Conservation (phyloP, 2,113 vertebrate genomes). For the Ceyx cyanopectus region DNA sequence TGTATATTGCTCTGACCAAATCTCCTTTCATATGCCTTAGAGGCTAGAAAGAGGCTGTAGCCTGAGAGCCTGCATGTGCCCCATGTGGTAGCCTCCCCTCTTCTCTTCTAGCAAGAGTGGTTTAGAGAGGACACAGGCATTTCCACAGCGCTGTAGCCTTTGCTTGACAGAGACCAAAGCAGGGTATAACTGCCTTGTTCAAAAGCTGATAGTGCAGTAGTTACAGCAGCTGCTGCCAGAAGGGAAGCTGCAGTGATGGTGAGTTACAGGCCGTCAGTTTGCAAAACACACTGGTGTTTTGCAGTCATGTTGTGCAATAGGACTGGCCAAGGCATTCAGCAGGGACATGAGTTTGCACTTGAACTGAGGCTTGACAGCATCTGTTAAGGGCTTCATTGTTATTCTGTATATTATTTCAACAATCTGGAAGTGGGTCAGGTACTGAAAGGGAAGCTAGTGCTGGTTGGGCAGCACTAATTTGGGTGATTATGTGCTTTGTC, state of each 20-base stretch:
- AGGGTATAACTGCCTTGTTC: neutral
- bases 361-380: neutral
- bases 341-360: neutral
- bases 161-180: neutral
- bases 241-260: neutral
- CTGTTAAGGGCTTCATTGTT: neutral
- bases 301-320: neutral
- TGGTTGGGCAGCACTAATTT: slow-evolving; percentile 39
- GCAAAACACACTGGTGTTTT: neutral
- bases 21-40: neutral
- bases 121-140: neutral
- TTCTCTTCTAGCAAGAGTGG: neutral
- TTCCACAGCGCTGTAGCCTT: neutral
- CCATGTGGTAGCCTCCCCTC: neutral
- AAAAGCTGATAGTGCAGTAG: fast-evolving
- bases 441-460: slow-evolving; percentile 30
- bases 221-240: neutral
- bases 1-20: neutral
- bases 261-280: neutral
- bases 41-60: neutral
- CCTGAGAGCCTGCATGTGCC: neutral
- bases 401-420: neutral
- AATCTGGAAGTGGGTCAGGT: slow-evolving; percentile 42
- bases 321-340: neutral
- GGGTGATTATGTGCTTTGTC: slow-evolving; percentile 38